phyloP scores from a whole-genome alignment of 2,113 vertebrate genomes.

The Lophura nycthemera region DNA sequence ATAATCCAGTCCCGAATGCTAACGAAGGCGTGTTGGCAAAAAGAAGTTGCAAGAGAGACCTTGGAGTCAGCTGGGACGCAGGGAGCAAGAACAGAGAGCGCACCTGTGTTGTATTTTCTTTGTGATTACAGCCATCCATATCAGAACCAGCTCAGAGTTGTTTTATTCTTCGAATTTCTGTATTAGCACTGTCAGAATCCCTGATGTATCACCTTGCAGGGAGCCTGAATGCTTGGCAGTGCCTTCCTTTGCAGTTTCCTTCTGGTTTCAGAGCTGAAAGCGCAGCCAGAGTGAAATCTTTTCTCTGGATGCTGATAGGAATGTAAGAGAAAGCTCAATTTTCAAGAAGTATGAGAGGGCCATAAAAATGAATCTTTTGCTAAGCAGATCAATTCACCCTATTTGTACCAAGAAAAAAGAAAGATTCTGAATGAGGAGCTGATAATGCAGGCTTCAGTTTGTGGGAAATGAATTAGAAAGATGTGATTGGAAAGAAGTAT shows the following conservation, averaged over 20 bases:
- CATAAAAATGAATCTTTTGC: slow-evolving; percentile 58
- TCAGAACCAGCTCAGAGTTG: background rate
- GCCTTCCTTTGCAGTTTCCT: slow-evolving; percentile 60
- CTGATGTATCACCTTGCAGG: slow-evolving; percentile 55
- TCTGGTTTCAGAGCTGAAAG: slow-evolving; percentile 44
- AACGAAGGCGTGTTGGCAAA: background rate
- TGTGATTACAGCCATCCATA: background rate
- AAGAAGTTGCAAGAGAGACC: background rate
- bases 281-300: slow-evolving; percentile 17
- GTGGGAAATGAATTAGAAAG: slow-evolving; percentile 70
- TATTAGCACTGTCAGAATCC: slow-evolving; percentile 20
- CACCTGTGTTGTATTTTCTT: background rate
- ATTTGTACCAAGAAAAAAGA: background rate
- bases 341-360: slow-evolving; percentile 28
- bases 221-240: slow-evolving; percentile 38
- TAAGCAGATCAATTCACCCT: slow-evolving; percentile 67
- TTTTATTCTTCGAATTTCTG: background rate
- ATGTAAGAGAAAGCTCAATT: slow-evolving; percentile 54
- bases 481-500: slow-evolving; percentile 13
- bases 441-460: slow-evolving; percentile 64
- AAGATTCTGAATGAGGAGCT: slow-evolving; percentile 43
- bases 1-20: background rate
- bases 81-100: background rate
- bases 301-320: slow-evolving; percentile 49
- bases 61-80: background rate